Percentiles rank a stretch among this genome's conserved stretches.
These are phyloP conservation scores for Nylanderia fulva DNA, from an alignment of 1,140 invertebrate species.

Conservation along the genomic window DNA sequence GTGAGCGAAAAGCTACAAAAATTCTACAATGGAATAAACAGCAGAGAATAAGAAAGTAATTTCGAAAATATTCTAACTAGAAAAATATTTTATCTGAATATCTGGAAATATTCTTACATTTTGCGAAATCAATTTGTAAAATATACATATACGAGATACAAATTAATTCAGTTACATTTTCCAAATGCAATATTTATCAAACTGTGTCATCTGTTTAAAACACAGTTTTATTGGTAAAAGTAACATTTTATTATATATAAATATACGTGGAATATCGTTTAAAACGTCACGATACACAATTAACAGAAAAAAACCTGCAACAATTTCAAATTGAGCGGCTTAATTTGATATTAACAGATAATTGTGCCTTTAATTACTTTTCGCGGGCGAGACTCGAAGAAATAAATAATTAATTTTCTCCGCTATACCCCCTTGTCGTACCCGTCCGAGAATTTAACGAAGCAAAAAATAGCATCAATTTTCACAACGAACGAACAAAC, in stretches of 20 bases:
- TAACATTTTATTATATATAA: background rate
- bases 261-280: background rate
- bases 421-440: background rate
- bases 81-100: too few species aligned
- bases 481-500: conserved; percentile 35
- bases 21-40: background rate
- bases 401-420: conserved; percentile 58
- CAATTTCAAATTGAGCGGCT: conserved; percentile 21
- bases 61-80: background rate
- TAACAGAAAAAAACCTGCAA: background rate
- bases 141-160: too few species aligned
- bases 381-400: conserved; percentile 18
- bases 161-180: background rate
- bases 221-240: background rate
- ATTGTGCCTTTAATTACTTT: conserved; percentile 37
- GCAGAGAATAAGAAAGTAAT: conserved; percentile 18
- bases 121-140: background rate
- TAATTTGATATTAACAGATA: conserved; percentile 33
- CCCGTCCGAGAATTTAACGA: conserved; percentile 18
- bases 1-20: background rate
- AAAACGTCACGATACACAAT: conserved; percentile 9
- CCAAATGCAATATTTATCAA: background rate
- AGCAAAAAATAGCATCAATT: conserved; percentile 53
- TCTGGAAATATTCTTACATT: background rate
- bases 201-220: background rate